These are phyloP conservation scores for Noctilio leporinus DNA, from an alignment of 2,113 vertebrate genomes.

Conservation along the genomic window DNA sequence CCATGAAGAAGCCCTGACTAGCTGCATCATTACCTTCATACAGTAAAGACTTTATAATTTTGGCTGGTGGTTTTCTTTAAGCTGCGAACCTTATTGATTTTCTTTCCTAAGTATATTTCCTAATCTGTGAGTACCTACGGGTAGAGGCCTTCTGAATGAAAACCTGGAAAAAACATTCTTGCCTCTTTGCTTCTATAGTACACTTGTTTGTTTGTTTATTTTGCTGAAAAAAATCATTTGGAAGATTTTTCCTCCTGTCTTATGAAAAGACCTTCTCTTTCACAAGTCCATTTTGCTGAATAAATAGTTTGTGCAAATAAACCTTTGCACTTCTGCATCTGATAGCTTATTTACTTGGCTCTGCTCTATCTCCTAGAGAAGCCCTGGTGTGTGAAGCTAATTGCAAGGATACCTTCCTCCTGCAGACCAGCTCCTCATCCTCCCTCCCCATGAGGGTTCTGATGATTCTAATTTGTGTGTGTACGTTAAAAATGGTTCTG, in stretches of 20 bases:
- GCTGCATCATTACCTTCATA: background rate
- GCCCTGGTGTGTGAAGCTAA: background rate
- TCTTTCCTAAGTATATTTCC: background rate
- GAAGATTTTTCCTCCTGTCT: background rate
- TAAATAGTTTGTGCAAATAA: background rate
- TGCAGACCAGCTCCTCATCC: background rate
- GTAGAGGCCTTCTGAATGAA: background rate
- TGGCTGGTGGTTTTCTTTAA: background rate
- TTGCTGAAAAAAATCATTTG: background rate
- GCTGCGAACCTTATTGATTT: background rate
- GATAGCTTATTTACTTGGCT: background rate
- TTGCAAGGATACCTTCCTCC: background rate
- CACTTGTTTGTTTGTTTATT: background rate
- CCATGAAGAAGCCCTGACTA: background rate
- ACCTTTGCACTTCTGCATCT: background rate
- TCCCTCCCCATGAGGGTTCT: background rate
- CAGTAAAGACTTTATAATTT: background rate
- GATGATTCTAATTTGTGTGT: slow-evolving; percentile 24
- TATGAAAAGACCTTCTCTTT: background rate
- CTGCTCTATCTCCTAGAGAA: background rate
- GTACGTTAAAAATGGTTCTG: slow-evolving; percentile 35
- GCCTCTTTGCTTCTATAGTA: background rate
- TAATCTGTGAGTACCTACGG: background rate
- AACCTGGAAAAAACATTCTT: background rate
- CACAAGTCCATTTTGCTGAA: background rate